Conservation (phyloP, 2,888 invertebrate species). For the Prenolepis imparis region DNA sequence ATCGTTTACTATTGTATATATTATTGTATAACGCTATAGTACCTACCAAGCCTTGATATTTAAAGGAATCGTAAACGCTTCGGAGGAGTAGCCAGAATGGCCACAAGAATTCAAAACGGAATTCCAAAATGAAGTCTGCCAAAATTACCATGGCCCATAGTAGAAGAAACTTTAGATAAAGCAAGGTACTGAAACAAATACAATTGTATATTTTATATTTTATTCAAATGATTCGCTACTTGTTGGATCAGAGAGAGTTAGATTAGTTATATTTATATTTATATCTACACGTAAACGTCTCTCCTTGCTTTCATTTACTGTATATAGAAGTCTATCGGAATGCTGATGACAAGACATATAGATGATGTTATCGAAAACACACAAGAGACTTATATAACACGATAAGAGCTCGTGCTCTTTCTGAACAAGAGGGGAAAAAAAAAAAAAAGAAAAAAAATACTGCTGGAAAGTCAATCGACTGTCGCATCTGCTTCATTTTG, state of each 20-base stretch:
- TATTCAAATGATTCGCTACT: neutral
- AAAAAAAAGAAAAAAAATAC: neutral
- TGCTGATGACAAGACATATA: neutral
- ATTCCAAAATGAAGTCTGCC: slow-evolving; percentile 98
- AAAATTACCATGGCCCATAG: slow-evolving; percentile 97
- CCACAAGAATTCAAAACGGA: slow-evolving; percentile 99
- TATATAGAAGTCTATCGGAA: neutral
- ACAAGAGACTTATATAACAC: slow-evolving; percentile 32
- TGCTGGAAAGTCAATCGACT: neutral
- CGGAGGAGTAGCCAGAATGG: slow-evolving; percentile 98
- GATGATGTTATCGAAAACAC: neutral
- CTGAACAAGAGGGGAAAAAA: neutral
- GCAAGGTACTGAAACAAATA: slow-evolving; percentile 92
- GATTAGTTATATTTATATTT: neutral
- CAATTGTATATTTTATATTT: slow-evolving; percentile 60
- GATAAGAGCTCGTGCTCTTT: neutral
- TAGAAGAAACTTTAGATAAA: slow-evolving; percentile 97
- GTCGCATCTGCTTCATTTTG: neutral
- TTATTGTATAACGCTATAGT: slow-evolving; percentile 35
- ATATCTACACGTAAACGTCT: neutral
- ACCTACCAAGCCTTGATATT: slow-evolving; percentile 98
- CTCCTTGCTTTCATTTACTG: neutral
- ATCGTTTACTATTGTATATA: neutral
- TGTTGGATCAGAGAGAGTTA: neutral
- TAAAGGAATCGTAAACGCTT: slow-evolving; percentile 98